A percentile compares a stretch with the other conserved stretches of the same genome.
These are phyloP conservation scores for Leptobrachium leishanense DNA, from an alignment of 2,113 vertebrate genomes.

Conservation along the genomic window DNA sequence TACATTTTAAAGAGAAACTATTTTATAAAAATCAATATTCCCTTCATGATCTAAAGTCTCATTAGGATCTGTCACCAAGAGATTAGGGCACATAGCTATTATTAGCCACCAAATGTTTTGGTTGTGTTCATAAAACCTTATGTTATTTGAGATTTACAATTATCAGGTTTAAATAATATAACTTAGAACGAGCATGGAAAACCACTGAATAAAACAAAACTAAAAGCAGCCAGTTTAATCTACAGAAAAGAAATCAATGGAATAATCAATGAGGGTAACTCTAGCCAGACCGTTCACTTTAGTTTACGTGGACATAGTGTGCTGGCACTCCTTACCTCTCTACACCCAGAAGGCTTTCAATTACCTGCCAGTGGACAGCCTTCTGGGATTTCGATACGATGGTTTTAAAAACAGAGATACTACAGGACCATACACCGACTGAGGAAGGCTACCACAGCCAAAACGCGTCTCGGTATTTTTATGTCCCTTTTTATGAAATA, in stretches of 20 bases:
- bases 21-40: constrained; percentile 44
- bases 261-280: neutral
- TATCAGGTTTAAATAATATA: constrained; percentile 35
- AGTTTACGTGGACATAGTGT: too few species aligned
- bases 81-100: constrained; percentile 41
- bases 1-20: constrained; percentile 48
- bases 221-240: constrained; percentile 22
- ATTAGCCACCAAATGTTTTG: constrained; percentile 45
- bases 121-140: constrained; percentile 26
- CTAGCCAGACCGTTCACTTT: too few species aligned
- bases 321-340: too few species aligned
- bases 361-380: too few species aligned
- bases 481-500: too few species aligned
- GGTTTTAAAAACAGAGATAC: too few species aligned
- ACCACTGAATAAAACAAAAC: constrained; percentile 7
- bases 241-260: neutral
- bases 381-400: too few species aligned
- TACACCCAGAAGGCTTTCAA: too few species aligned
- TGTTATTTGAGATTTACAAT: constrained; percentile 17
- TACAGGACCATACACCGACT: too few species aligned
- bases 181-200: constrained; percentile 25
- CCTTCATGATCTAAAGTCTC: constrained; percentile 42
- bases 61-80: constrained; percentile 39
- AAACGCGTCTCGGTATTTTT: too few species aligned
- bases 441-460: too few species aligned